phyloP scores from a whole-genome alignment of 2,797 vertebrate species.

The Pangasius mekongensis region DNA sequence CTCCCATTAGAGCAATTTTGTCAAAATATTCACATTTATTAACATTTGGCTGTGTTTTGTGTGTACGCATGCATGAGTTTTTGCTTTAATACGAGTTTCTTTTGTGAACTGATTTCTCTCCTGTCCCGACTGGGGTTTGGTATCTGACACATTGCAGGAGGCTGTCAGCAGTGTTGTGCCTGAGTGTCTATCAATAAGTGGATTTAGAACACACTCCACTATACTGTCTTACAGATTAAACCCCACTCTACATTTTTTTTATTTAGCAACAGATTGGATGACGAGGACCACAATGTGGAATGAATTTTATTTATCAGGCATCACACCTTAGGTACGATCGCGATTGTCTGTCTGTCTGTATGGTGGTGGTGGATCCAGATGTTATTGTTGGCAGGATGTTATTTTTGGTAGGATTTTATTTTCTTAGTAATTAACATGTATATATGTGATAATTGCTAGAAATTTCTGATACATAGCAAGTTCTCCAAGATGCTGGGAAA shows the following conservation, averaged over 20 bases:
- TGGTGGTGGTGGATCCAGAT: conserved; percentile 9
- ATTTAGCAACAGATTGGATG: conserved; percentile 46
- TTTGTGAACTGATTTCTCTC: conserved; percentile 42
- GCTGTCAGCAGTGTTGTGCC: conserved; percentile 46
- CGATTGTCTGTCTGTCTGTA: no score
- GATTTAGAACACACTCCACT: conserved; percentile 57
- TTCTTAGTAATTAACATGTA: not conserved
- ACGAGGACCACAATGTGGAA: conserved; percentile 25
- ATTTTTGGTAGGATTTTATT: not conserved
- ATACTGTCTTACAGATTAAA: conserved; percentile 56
- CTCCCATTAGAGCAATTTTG: not conserved
- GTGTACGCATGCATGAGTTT: conserved; percentile 12
- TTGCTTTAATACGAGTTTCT: conserved; percentile 21
- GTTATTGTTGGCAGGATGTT: conserved; percentile 17
- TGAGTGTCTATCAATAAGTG: conserved; percentile 58
- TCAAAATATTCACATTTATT: not conserved
- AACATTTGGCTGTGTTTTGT: not conserved
- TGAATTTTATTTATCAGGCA: conserved; percentile 51
- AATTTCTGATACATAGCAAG: not conserved
- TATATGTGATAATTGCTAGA: not conserved
- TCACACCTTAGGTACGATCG: not conserved
- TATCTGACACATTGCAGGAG: conserved; percentile 50
- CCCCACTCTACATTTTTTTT: conserved; percentile 55
- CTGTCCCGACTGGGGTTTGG: conserved; percentile 36
- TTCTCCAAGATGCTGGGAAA: not conserved